Base-by-base conservation (phyloP, 2,797 vertebrate genomes). In the Lateolabrax maculatus region DNA sequence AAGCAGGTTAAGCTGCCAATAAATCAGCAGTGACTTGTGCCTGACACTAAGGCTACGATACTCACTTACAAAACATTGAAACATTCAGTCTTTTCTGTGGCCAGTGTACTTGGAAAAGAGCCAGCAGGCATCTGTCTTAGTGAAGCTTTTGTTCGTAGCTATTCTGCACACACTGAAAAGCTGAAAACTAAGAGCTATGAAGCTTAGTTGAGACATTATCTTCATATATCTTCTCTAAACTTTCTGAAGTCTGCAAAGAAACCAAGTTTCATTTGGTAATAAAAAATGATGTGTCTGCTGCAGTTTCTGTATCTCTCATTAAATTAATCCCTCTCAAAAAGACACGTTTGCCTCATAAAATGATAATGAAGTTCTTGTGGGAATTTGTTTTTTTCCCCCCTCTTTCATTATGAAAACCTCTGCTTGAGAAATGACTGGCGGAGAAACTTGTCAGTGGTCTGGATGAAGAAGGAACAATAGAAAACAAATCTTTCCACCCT, bases 311-410 rank as follows among this genome's bases (percentile, higher is more conserved):
- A 71, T 77, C 41, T 64, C 62, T 81, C 61, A 53, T 80, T 80
- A 73, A 79, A 89, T 80, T 37, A 77, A 80, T 75, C 71, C 56
- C 67, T 72, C 74, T 56, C 70, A 64, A 77, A 80, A 71, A 68
- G 61, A 77, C 60, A 37, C 29, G 72, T 82, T 82, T 75, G 73
- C 51, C 70, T 78, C 5, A 77, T 80, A 62, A 84, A 89, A 84
- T 71, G 64, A 74, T 71, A 78, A 87, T 78, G 62, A 79, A 75
- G 77, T 79, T 83, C 73, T 44, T 46, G 55, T 15, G 52, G 73
- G 63, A 80, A 62, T 77, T 80, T 10, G 19, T 37, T 79, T 52
- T 41, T 41, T 49, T 55, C n/a, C 7, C 25, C 3, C 23, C 21
- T 39, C 57, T 70, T 43, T 57, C 52, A 43, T 80, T 71, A 77